Base-by-base conservation (phyloP, 2,113 vertebrate genomes). In the Antechinus stuartii region DNA sequence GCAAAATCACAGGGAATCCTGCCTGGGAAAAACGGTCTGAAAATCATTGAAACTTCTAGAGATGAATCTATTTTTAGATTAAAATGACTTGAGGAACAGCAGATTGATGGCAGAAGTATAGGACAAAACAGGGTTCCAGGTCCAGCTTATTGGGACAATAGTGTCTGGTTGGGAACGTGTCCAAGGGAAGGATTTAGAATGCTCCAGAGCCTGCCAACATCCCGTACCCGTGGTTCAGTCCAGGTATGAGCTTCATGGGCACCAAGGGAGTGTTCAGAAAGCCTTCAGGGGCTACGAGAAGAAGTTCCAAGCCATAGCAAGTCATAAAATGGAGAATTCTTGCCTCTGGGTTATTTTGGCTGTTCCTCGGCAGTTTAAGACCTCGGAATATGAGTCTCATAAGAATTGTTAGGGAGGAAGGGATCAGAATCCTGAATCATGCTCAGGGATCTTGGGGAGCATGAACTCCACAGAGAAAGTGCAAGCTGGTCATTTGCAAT, bases 1-100 rank as follows among this genome's bases (percentile, higher is more conserved):
- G 94, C 30, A 54, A 96, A 94, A 93, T 92, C 94, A 27, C 93
- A 46, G 50, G 95, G 91, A 96, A 94, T 54, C 91, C 92, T 90
- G 95, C 93, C 89, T 95, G 90, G 91, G 90, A 93, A 95, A 94
- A 96, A 94, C 95, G 56, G 94, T 89, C 52, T 0, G 16, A 91
- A 84, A 90, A 92, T 91, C 94, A 61, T 12, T 1, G 27, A 92
- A 94, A 46, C 90, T 47, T 95, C 90, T 4, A 52, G 42, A 2
- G 49, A 49, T 47, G 89, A 53, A n/a, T 30, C n/a, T 56, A 52
- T 56, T 94, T 94, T 57, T 76, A 90, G 54, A 47, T 92, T 93
- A 55, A 54, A 92, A 92, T 2, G 25, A 0, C 93, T 93, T 90
- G 55, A 95, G 92, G 91, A 68, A 93, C 19, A 47, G 2, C 95